Evolutionary conservation across 1,140 invertebrate genomes (phyloP).

Genomic region (Chlorops oryzae): DNA sequence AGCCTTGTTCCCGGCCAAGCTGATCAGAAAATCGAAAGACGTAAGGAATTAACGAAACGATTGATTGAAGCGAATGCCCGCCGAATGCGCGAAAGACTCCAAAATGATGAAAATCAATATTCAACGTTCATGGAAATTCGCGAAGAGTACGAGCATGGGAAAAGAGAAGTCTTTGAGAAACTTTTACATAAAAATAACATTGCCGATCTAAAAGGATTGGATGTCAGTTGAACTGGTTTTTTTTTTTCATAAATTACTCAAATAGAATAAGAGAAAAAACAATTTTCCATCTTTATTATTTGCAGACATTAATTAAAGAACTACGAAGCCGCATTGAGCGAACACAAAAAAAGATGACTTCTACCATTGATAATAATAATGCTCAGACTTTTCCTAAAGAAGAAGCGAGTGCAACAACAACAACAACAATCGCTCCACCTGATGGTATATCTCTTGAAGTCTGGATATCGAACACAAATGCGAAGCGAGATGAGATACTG

Average conservation of each 20-base stretch:
- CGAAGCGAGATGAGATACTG: slow-evolving; percentile 59
- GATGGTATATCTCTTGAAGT: slow-evolving; percentile 46
- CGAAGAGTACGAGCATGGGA: slow-evolving; percentile 31
- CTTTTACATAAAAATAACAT: slow-evolving; percentile 57
- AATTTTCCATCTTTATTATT: too few species aligned
- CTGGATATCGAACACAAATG: slow-evolving; percentile 64
- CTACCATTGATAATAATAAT: too few species aligned
- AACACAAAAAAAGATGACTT: too few species aligned
- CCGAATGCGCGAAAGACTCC: slow-evolving; percentile 69
- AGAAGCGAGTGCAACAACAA: too few species aligned
- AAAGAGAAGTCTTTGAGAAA: slow-evolving; percentile 47
- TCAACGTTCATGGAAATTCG: slow-evolving; percentile 65
- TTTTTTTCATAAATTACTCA: too few species aligned
- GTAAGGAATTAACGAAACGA: slow-evolving; percentile 73
- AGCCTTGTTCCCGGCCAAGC: slow-evolving; percentile 54
- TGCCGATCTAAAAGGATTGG: slow-evolving; percentile 53
- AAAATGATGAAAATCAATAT: slow-evolving; percentile 82
- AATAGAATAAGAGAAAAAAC: too few species aligned
- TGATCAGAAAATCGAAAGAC: slow-evolving; percentile 80
- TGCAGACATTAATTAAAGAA: too few species aligned
- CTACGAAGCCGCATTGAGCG: too few species aligned
- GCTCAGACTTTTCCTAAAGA: too few species aligned
- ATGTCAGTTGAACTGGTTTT: too few species aligned
- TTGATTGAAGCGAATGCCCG: slow-evolving; percentile 80
- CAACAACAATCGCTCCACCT: slow-evolving; percentile 49